Base-by-base conservation (phyloP, 2,113 vertebrate genomes). In the Sebastes schlegelii region DNA sequence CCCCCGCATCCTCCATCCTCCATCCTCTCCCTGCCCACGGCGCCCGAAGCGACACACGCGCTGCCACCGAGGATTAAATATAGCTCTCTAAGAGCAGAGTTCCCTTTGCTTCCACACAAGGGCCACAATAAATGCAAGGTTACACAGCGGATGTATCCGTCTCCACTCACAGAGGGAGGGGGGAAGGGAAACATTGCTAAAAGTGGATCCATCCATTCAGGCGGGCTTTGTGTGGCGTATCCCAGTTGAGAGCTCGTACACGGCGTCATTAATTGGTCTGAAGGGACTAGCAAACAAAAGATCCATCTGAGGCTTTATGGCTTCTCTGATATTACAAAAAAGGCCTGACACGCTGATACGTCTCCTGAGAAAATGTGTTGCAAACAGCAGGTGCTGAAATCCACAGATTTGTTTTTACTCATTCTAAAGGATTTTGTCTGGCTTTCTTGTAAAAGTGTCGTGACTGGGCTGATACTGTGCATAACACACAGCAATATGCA, bases 11-110 rank as follows among this genome's bases (percentile, higher is more conserved):
- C 10, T 81, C 72, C 68, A 26, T 49, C 68, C 10, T 82, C 72
- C 66, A 52, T 52, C 65, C 65, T 26, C 16, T 69, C 48, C 0
- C 43, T 80, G 48, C 72, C 78, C 80, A 26, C 62, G 26, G 21
- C 1, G 66, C 83, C 87, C 61, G 1, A 51, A 75, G 87, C 72
- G 66, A 67, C 49, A 45, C 23, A 48, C 46, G 26, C 17, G 0
- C 60, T 58, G 60, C 57, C 64, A 61, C 45, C 0, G 4, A 74
- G 78, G 76, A 61, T 77, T 91, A 90, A 80, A 94, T 91, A 94
- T 92, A 93, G 87, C 85, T 84, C 72, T 26, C 52, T 52, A 73
- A 77, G 76, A 88, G 86, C 85, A 80, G 75, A 85, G 71, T 80
- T 86, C 73, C 89, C 82, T 87, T 76, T 63, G 17, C 80, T 74